phyloP scores from a whole-genome alignment of 2,888 invertebrate genomes.

The Siphlonurus alternatus region DNA sequence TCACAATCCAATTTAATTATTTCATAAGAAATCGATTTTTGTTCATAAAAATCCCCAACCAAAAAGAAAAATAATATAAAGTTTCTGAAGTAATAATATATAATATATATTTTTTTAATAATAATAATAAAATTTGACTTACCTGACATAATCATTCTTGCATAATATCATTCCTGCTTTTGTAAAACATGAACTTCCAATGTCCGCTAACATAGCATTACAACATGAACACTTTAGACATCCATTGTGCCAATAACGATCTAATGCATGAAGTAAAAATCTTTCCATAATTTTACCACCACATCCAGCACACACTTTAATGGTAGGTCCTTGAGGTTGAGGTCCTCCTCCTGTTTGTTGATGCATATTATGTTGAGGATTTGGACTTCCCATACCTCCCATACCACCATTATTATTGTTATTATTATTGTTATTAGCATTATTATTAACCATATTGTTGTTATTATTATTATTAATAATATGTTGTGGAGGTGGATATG shows the following conservation, averaged over 20 bases:
- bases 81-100: no score
- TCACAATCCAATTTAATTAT: no score
- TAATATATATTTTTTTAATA: no score
- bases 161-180: constrained; percentile 89
- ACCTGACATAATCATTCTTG: constrained; percentile 91
- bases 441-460: constrained; percentile 28
- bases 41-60: no score
- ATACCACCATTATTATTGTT: constrained; percentile 26
- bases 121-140: constrained; percentile 25
- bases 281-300: constrained; percentile 84
- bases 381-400: constrained; percentile 7
- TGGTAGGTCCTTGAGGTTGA: constrained; percentile 14
- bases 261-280: constrained; percentile 79
- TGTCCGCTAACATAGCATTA: constrained; percentile 73
- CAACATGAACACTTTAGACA: constrained; percentile 91
- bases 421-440: constrained; percentile 36
- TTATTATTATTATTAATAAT: constrained; percentile 27
- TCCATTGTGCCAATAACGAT: constrained; percentile 91
- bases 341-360: not conserved
- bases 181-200: constrained; percentile 82
- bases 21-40: no score
- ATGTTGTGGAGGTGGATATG: not conserved
- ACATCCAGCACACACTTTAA: constrained; percentile 76
- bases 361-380: constrained; percentile 6
- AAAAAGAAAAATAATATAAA: no score